phyloP scores from a whole-genome alignment of 1,140 invertebrate species.

The Rhizoglyphus robini region DNA sequence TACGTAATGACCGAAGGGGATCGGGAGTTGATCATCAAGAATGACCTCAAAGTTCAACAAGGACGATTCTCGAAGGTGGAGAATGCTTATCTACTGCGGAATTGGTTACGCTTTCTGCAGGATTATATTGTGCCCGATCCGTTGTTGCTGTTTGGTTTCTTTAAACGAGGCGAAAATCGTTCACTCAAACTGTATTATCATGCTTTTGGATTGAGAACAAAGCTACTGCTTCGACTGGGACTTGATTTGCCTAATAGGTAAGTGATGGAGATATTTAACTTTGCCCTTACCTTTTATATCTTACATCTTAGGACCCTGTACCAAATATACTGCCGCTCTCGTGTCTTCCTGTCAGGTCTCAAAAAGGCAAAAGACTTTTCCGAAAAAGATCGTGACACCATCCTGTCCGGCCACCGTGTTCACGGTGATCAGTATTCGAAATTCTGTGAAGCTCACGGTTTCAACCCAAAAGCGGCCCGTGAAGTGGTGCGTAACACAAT shows the following conservation, averaged over 20 bases:
- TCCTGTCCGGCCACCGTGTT: background rate
- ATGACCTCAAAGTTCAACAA: background rate
- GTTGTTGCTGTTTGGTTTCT: constrained; percentile 10
- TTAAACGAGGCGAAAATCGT: background rate
- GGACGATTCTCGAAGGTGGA: background rate
- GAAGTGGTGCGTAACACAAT: background rate
- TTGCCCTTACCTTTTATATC: too few relatives aligned
- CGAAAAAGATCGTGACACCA: background rate
- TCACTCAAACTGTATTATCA: background rate
- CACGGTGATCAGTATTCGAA: constrained; percentile 15
- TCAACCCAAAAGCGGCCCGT: constrained; percentile 14
- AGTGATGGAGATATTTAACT: too few relatives aligned
- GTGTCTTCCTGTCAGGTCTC: background rate
- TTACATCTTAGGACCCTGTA: background rate
- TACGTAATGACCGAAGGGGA: background rate
- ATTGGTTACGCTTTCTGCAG: constrained; percentile 1
- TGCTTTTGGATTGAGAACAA: background rate
- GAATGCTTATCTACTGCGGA: background rate
- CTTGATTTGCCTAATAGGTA: constrained; percentile 17
- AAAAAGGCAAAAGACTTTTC: background rate
- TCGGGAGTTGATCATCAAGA: background rate
- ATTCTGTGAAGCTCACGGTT: constrained; percentile 14
- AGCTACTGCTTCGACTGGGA: constrained; percentile 11
- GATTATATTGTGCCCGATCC: constrained; percentile 17
- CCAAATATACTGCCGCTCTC: constrained; percentile 10